Percentiles rank a stretch among this genome's conserved stretches.
These are phyloP conservation scores for Caenorhabditis sp. DNA, from an alignment of 2,888 invertebrate species.

Conservation along the genomic window DNA sequence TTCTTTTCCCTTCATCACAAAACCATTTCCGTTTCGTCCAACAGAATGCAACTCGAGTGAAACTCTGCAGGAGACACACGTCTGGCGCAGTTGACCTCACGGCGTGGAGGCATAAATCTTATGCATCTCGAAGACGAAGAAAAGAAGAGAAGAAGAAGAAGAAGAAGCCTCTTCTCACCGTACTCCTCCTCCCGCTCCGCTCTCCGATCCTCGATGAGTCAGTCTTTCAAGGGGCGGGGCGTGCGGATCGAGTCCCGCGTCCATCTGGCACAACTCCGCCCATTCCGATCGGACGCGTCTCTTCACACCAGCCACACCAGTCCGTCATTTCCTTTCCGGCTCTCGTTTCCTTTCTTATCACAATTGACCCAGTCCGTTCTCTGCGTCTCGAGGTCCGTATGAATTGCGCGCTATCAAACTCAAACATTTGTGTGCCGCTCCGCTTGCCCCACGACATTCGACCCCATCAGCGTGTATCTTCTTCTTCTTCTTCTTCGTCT, in stretches of 20 bases:
- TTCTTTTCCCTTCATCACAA: background rate
- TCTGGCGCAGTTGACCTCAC: slow-evolving; percentile 44
- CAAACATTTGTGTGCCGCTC: slow-evolving; percentile 25
- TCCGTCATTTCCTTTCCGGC: background rate
- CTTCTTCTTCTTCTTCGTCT: slow-evolving; percentile 19
- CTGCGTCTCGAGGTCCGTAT: slow-evolving; percentile 1
- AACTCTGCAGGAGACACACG: slow-evolving; percentile 28
- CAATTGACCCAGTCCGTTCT: slow-evolving; percentile 29
- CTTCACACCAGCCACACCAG: background rate
- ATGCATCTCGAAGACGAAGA: slow-evolving; percentile 15
- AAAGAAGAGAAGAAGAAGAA: background rate
- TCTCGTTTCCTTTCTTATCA: slow-evolving; percentile 15
- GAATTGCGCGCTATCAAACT: slow-evolving; percentile 34
- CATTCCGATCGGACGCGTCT: slow-evolving; percentile 5
- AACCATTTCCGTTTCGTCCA: background rate
- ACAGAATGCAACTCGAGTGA: no score
- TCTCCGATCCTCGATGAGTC: slow-evolving; percentile 16
- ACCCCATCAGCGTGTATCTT: slow-evolving; percentile 21
- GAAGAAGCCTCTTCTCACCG: slow-evolving; percentile 4
- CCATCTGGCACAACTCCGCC: slow-evolving; percentile 23
- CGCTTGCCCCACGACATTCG: slow-evolving; percentile 28
- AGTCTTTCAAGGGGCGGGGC: slow-evolving; percentile 12
- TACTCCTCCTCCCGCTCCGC: background rate
- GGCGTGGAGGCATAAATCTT: slow-evolving; percentile 45
- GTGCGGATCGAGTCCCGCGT: background rate